Conservation (phyloP, 1,140 invertebrate genomes). For the Pectinophora gossypiella region DNA sequence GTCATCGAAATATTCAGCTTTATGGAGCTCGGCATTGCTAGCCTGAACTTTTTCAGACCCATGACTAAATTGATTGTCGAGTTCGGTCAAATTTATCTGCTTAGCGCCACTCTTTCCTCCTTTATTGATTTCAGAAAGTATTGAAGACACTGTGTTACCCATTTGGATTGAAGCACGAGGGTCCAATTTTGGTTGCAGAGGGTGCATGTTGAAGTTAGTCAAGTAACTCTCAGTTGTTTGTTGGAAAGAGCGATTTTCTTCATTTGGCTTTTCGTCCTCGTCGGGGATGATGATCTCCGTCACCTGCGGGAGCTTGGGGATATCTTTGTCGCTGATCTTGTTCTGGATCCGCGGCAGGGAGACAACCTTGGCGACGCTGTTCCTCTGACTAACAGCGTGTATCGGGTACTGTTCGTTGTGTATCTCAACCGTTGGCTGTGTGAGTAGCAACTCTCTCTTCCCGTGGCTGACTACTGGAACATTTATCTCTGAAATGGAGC, state of each 20-base stretch:
- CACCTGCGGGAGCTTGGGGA: conserved; percentile 78
- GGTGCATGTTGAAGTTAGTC: conserved; percentile 54
- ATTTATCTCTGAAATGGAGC: conserved; percentile 80
- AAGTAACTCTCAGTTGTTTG: conserved; percentile 55
- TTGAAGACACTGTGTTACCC: conserved; percentile 77
- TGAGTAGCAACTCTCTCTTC: conserved; percentile 69
- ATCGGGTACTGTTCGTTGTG: conserved; percentile 69
- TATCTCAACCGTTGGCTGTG: conserved; percentile 72
- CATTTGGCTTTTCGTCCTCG: conserved; percentile 70
- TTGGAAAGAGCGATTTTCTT: conserved; percentile 43
- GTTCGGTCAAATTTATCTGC: conserved; percentile 62
- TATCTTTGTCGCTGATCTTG: conserved; percentile 75
- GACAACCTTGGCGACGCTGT: conserved; percentile 66
- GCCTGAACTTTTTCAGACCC: conserved; percentile 37
- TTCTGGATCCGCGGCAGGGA: conserved; percentile 66
- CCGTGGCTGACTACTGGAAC: conserved; percentile 76
- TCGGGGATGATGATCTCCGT: conserved; percentile 79
- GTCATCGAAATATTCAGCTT: conserved; percentile 64
- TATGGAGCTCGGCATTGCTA: conserved; percentile 47
- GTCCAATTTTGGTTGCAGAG: conserved; percentile 66
- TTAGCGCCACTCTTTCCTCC: conserved; percentile 57
- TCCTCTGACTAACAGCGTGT: conserved; percentile 49
- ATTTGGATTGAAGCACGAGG: conserved; percentile 74
- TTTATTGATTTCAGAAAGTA: conserved; percentile 78
- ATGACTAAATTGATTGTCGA: conserved; percentile 62